These are phyloP conservation scores for Cebus imitator DNA, from an alignment of 2,113 vertebrate genomes.

Conservation along the genomic window DNA sequence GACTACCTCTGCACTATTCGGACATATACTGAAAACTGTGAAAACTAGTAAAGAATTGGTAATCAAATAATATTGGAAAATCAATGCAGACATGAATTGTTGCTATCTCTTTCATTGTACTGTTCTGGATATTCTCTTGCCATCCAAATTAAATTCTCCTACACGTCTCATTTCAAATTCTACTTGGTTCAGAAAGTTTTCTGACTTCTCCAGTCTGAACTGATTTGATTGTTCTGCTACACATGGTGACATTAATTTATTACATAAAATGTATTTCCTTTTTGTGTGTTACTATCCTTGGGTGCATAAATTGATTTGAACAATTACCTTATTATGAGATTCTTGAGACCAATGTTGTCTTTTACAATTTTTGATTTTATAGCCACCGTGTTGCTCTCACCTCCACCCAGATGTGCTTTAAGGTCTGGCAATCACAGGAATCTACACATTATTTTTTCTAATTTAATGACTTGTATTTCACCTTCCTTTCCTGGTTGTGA, in stretches of 20 bases:
- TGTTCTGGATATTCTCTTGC: not conserved
- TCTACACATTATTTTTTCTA: not conserved
- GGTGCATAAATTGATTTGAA: not conserved
- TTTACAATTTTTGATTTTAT: not conserved
- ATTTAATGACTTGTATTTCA: not conserved
- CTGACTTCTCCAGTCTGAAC: not conserved
- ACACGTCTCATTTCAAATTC: not conserved
- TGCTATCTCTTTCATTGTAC: not conserved
- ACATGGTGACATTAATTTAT: not conserved
- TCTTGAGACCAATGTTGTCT: not conserved
- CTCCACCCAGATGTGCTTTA: not conserved
- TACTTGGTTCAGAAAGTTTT: not conserved
- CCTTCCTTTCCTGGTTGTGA: not conserved
- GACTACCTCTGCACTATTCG: not conserved
- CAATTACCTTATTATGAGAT: not conserved
- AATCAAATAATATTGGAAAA: not conserved
- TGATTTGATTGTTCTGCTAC: not conserved
- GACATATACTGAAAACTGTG: not conserved
- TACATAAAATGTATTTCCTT: not conserved
- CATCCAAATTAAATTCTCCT: not conserved
- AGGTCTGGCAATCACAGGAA: not conserved
- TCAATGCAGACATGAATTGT: not conserved
- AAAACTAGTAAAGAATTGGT: not conserved
- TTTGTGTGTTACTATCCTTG: not conserved
- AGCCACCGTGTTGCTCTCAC: accelerated